A percentile compares a stretch with the other conserved stretches of the same genome.
Evolutionary conservation across 2,888 invertebrate genomes (phyloP).

Genomic region (Patella pellucida): DNA sequence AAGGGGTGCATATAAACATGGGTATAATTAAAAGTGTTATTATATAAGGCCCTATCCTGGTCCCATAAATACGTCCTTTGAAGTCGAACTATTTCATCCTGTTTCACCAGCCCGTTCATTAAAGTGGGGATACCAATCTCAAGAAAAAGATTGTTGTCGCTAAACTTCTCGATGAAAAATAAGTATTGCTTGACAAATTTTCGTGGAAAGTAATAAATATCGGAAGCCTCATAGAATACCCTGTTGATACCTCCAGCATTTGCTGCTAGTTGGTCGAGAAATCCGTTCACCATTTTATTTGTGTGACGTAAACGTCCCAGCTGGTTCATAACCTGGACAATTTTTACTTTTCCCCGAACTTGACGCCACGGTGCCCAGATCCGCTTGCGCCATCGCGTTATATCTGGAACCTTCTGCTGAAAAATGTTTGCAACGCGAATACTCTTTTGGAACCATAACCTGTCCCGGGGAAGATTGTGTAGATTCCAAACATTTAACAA

Average conservation of each 20-base stretch:
- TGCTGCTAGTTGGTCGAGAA: not conserved
- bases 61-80: not conserved
- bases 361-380: not conserved
- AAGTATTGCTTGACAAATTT: not conserved
- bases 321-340: not conserved
- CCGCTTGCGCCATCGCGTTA: not conserved
- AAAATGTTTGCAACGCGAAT: slow-evolving; percentile 5
- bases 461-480: slow-evolving; percentile 2
- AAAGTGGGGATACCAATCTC: not conserved
- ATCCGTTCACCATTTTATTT: not conserved
- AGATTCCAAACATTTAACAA: slow-evolving; percentile 16
- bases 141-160: not conserved
- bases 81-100: not conserved
- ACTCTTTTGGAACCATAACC: slow-evolving; percentile 15
- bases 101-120: not conserved
- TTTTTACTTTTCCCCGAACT: not conserved
- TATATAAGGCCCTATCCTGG: not conserved
- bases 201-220: not conserved
- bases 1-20: not conserved
- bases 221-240: not conserved
- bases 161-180: not conserved
- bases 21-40: not conserved
- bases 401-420: not conserved
- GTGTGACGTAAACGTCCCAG: not conserved
- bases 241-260: not conserved